These are phyloP conservation scores for Aelia acuminata DNA, from an alignment of 2,888 invertebrate species.

Conservation along the genomic window DNA sequence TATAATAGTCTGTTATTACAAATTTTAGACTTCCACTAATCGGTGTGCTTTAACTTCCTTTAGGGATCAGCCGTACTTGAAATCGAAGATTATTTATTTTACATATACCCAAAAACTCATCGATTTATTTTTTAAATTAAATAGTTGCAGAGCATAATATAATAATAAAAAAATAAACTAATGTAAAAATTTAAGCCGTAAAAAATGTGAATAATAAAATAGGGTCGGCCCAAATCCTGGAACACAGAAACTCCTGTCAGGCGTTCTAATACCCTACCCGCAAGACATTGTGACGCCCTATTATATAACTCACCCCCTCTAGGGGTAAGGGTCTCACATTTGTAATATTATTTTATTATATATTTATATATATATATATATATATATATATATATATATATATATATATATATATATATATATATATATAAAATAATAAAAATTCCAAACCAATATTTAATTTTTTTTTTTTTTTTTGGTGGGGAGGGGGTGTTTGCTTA, in stretches of 20 bases:
- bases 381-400: neutral
- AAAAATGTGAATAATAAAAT: neutral
- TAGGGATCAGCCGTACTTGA: no score
- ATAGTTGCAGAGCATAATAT: neutral
- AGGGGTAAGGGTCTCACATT: neutral
- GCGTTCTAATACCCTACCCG: neutral
- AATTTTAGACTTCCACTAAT: no score
- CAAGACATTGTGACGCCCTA: neutral
- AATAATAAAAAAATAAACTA: neutral
- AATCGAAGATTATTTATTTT: no score
- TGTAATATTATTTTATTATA: neutral
- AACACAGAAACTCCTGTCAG: neutral
- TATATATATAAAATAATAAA: neutral
- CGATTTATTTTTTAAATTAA: neutral
- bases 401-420: neutral
- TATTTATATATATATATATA: neutral
- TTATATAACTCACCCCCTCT: neutral
- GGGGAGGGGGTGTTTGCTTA: no score
- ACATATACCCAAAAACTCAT: no score
- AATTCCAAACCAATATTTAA: no score
- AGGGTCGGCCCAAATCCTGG: neutral
- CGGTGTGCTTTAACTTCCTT: no score
- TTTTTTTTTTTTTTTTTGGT: no score
- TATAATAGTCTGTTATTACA: no score
- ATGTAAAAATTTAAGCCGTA: neutral